Evolutionary conservation across 2,797 vertebrate genomes (phyloP).

Genomic region (Borostomias antarcticus): DNA sequence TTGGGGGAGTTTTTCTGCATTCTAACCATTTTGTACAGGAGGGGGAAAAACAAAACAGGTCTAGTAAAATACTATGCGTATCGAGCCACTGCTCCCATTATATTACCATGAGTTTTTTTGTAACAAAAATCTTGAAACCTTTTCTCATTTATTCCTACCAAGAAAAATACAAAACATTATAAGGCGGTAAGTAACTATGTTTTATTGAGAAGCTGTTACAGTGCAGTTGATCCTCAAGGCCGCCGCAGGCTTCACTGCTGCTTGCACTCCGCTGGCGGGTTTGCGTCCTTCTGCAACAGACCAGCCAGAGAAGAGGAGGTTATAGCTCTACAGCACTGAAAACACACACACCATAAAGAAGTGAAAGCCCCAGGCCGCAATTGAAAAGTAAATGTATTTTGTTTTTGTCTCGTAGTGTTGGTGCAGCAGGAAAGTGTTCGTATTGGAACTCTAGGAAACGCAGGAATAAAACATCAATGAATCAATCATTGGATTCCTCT

Average conservation of each 20-base stretch:
- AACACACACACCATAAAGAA: not conserved
- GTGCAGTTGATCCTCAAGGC: slow-evolving; percentile 94
- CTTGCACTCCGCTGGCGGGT: slow-evolving; percentile 96
- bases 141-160: slow-evolving; percentile 88
- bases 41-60: slow-evolving; percentile 69
- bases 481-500: no score
- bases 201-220: slow-evolving; percentile 91
- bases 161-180: slow-evolving; percentile 98
- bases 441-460: no score
- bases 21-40: slow-evolving; percentile 80
- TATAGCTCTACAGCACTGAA: not conserved
- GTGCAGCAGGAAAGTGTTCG: no score
- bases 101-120: slow-evolving; percentile 75
- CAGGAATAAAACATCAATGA: no score
- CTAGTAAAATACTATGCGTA: slow-evolving; percentile 92
- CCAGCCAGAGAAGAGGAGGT: slow-evolving; percentile 25
- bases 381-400: no score
- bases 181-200: slow-evolving; percentile 98
- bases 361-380: no score
- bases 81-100: slow-evolving; percentile 82
- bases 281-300: slow-evolving; percentile 92
- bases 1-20: slow-evolving; percentile 66
- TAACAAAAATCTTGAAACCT: slow-evolving; percentile 87
- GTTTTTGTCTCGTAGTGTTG: no score
- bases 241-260: slow-evolving; percentile 92